Evolutionary conservation across 64 coral and sea anemone species (phyloP).

Genomic region (Actinia equina): DNA sequence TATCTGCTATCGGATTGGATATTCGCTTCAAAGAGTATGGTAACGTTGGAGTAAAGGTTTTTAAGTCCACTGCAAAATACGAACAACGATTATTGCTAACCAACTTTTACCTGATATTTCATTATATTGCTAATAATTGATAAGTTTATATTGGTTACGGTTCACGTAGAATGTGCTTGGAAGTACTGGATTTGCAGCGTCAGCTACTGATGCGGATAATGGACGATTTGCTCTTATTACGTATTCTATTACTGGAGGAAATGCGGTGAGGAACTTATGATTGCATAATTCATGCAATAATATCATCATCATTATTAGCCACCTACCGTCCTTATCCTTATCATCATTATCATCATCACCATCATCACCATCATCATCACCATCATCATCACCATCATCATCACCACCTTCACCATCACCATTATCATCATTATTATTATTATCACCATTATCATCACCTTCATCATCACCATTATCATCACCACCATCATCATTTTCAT

Average conservation of each 20-base stretch:
- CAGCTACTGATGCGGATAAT: slow-evolving; percentile 67
- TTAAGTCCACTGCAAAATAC: too few relatives aligned
- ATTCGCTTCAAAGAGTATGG: too few relatives aligned
- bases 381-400: background rate
- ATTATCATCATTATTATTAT: too few relatives aligned
- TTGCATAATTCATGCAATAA: background rate
- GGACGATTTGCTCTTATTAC: slow-evolving; percentile 49
- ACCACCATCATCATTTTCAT: too few relatives aligned
- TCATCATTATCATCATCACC: background rate
- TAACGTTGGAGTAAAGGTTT: too few relatives aligned
- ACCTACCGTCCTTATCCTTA: background rate
- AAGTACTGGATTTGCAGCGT: slow-evolving; percentile 49
- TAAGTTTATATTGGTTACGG: background rate
- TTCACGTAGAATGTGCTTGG: background rate
- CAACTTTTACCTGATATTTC: too few relatives aligned
- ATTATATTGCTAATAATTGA: background rate
- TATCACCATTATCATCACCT: too few relatives aligned
- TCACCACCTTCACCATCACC: background rate
- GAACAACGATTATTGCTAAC: too few relatives aligned
- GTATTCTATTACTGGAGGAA: slow-evolving; percentile 69
- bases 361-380: too few relatives aligned
- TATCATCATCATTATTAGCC: background rate
- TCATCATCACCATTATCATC: too few relatives aligned
- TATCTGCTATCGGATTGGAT: too few relatives aligned
- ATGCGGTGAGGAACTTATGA: slow-evolving; percentile 31